Evolutionary conservation across 2,888 invertebrate species (phyloP).

Genomic region (Pterostichus madidus): DNA sequence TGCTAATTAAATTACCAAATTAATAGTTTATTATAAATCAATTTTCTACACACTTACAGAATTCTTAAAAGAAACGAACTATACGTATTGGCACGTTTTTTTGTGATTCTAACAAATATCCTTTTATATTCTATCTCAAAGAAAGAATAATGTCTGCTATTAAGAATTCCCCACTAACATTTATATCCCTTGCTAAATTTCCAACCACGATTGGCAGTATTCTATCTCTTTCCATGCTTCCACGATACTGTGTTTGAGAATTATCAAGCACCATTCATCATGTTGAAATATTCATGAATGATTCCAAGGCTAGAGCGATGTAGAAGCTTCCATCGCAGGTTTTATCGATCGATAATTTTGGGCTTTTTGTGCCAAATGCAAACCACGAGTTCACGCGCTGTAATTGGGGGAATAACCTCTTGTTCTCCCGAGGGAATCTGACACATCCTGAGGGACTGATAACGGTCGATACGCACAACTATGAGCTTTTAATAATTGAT

Average conservation of each 20-base stretch:
- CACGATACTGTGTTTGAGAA: conserved; percentile 13
- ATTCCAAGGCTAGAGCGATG: conserved; percentile 4
- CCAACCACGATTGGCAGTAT: too few relatives aligned
- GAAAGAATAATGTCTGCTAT: too few relatives aligned
- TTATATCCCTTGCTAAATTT: too few relatives aligned
- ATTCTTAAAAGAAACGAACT: too few relatives aligned
- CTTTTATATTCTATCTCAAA: too few relatives aligned
- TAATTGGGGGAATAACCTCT: conserved; percentile 51
- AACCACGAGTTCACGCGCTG: conserved; percentile 46
- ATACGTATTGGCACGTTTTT: too few relatives aligned
- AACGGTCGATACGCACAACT: neutral
- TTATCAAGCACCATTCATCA: conserved; percentile 42
- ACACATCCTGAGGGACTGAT: neutral
- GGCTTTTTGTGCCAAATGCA: conserved; percentile 46
- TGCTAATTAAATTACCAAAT: too few relatives aligned
- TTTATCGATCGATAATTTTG: conserved; percentile 36
- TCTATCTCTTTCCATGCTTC: neutral
- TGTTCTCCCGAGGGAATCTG: neutral
- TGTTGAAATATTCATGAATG: conserved; percentile 51
- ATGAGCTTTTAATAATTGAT: conserved; percentile 10
- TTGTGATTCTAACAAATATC: too few relatives aligned
- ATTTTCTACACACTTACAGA: too few relatives aligned
- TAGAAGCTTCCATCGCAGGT: neutral
- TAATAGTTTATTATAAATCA: too few relatives aligned
- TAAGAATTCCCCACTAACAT: too few relatives aligned